Percentiles rank a stretch among this genome's conserved stretches.
These are phyloP conservation scores for Parnassius apollo DNA, from an alignment of 2,888 invertebrate genomes.

Conservation along the genomic window DNA sequence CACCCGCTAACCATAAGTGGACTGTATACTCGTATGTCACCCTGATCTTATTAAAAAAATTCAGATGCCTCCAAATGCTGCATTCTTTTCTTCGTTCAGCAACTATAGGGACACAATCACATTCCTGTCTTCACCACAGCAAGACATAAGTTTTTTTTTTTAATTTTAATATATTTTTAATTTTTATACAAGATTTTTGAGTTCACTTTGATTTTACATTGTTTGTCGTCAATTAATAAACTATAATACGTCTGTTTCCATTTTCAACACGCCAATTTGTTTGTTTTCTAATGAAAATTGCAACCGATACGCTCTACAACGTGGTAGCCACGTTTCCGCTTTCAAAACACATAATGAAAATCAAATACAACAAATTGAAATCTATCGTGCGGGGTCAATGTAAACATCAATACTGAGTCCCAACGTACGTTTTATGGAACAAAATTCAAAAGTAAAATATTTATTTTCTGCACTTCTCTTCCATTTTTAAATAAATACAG, in stretches of 20 bases:
- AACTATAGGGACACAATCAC: too few relatives aligned
- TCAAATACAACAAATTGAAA: slow-evolving; percentile 68
- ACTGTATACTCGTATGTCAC: too few relatives aligned
- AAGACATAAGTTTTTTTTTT: too few relatives aligned
- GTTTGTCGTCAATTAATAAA: neutral
- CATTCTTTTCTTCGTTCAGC: too few relatives aligned
- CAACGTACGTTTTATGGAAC: slow-evolving; percentile 46
- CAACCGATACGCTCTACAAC: slow-evolving; percentile 21
- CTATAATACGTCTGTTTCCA: slow-evolving; percentile 10
- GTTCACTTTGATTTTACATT: too few relatives aligned
- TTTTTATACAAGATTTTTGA: too few relatives aligned
- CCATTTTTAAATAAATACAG: slow-evolving; percentile 49
- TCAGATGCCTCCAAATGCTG: too few relatives aligned
- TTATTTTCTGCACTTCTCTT: slow-evolving; percentile 52
- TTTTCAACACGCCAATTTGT: slow-evolving; percentile 16
- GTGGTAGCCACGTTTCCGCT: slow-evolving; percentile 30
- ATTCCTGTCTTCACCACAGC: too few relatives aligned
- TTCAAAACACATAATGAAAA: slow-evolving; percentile 51
- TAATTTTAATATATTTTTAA: too few relatives aligned
- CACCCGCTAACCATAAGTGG: too few relatives aligned
- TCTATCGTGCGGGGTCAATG: slow-evolving; percentile 46
- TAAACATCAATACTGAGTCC: slow-evolving; percentile 44
- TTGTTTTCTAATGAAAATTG: slow-evolving; percentile 16
- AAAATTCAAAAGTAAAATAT: slow-evolving; percentile 64
- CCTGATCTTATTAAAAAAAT: too few relatives aligned